phyloP scores from a whole-genome alignment of 2,888 invertebrate genomes.

The Conchocele bisecta region DNA sequence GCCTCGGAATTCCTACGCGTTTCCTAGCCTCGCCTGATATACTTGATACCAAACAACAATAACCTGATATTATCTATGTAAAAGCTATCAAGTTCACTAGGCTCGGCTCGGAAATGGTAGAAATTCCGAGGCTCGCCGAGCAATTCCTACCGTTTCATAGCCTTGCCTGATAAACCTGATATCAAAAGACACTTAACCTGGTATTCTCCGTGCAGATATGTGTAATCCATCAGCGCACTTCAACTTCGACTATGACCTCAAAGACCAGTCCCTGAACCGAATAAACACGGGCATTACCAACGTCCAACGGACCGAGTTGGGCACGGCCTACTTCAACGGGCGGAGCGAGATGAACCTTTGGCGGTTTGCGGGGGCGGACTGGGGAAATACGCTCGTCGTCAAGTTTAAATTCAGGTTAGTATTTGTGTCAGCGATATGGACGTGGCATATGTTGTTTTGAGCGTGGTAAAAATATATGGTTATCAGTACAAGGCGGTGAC shows the following conservation, averaged over 20 bases:
- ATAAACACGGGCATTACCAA: conserved; percentile 58
- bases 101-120: too few relatives aligned
- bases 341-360: conserved; percentile 65
- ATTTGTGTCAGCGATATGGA: neutral
- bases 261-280: conserved; percentile 62
- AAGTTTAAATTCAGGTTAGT: conserved; percentile 54
- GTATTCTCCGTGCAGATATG: conserved; percentile 53
- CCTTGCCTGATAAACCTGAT: too few relatives aligned
- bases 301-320: conserved; percentile 61
- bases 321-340: conserved; percentile 69
- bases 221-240: conserved; percentile 66
- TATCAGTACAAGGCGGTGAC: too few relatives aligned
- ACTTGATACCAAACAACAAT: too few relatives aligned
- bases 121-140: too few relatives aligned
- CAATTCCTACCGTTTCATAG: too few relatives aligned
- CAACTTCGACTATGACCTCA: conserved; percentile 65
- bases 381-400: conserved; percentile 62
- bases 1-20: too few relatives aligned
- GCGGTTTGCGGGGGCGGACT: conserved; percentile 62
- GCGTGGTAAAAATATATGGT: too few relatives aligned
- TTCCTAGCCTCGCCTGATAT: too few relatives aligned
- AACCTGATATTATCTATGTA: too few relatives aligned
- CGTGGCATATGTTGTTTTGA: neutral
- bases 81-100: too few relatives aligned
- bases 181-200: too few relatives aligned